These are phyloP conservation scores for Sylvia borin DNA, from an alignment of 2,797 vertebrate genomes.

Conservation along the genomic window DNA sequence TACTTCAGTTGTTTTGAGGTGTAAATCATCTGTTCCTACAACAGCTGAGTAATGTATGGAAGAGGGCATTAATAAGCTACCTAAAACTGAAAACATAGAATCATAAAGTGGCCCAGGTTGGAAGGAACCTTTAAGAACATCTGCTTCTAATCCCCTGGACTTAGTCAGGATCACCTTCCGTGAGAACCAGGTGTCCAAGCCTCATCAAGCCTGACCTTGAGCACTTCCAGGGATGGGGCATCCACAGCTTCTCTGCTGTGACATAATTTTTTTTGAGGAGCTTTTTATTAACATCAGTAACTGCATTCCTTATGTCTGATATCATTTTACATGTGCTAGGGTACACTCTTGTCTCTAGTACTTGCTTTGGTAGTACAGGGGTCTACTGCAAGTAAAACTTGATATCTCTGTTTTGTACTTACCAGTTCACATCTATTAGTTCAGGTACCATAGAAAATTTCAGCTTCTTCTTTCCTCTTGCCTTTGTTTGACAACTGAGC, in stretches of 20 bases:
- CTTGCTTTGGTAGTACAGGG: not conserved
- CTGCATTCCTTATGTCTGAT: not conserved
- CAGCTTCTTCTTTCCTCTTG: not conserved
- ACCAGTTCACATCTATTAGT: not conserved
- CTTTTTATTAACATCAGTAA: not conserved
- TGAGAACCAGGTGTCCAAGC: not conserved
- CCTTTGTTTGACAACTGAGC: not conserved
- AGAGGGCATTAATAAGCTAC: not conserved
- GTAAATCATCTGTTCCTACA: not conserved
- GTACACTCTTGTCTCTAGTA: not conserved
- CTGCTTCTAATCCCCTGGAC: not conserved
- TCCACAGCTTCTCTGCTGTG: not conserved
- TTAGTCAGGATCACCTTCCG: not conserved
- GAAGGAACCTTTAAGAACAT: not conserved
- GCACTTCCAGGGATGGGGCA: not conserved
- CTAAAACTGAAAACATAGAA: not conserved
- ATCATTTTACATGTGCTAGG: not conserved
- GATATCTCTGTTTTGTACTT: rapidly evolving
- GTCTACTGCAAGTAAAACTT: not conserved
- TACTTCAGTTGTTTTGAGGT: not conserved
- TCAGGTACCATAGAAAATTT: not conserved
- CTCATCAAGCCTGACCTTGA: not conserved
- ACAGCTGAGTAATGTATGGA: not conserved
- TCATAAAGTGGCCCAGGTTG: not conserved
- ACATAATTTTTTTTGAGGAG: not conserved